Percentiles rank a stretch among this genome's conserved stretches.
Conservation (phyloP, 2,888 invertebrate species). For the Lampropteryx suffumata region DNA sequence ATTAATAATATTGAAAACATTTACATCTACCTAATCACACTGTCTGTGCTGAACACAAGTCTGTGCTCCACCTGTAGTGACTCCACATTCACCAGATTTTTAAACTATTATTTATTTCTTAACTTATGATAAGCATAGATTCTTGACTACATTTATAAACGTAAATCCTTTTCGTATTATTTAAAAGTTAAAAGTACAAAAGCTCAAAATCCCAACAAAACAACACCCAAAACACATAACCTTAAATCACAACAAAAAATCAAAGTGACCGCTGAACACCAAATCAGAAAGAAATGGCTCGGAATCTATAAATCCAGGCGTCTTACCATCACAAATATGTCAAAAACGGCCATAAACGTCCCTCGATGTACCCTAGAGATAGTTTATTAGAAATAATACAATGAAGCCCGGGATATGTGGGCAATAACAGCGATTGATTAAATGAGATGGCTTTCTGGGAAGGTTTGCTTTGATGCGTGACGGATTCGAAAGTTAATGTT, state of each 20-base stretch:
- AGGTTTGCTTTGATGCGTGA: constrained; percentile 19
- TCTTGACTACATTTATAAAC: too few relatives aligned
- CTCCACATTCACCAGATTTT: too few relatives aligned
- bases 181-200: background rate
- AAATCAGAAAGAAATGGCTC: constrained; percentile 64
- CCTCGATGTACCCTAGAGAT: constrained; percentile 61
- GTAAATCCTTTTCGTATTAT: too few relatives aligned
- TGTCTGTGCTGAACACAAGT: too few relatives aligned
- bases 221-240: constrained; percentile 46
- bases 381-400: constrained; percentile 71
- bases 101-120: too few relatives aligned
- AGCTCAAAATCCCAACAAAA: constrained; percentile 23
- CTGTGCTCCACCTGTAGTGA: too few relatives aligned
- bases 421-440: constrained; percentile 50
- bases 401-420: constrained; percentile 59
- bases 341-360: constrained; percentile 72
- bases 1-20: too few relatives aligned
- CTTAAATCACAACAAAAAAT: constrained; percentile 58
- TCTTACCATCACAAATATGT: constrained; percentile 79
- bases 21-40: too few relatives aligned
- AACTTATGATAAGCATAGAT: too few relatives aligned
- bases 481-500: constrained; percentile 11
- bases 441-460: constrained; percentile 35
- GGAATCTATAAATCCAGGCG: constrained; percentile 70
- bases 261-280: constrained; percentile 58